Base-by-base conservation (phyloP, 2,888 invertebrate species). In the Saturnia pavonia region DNA sequence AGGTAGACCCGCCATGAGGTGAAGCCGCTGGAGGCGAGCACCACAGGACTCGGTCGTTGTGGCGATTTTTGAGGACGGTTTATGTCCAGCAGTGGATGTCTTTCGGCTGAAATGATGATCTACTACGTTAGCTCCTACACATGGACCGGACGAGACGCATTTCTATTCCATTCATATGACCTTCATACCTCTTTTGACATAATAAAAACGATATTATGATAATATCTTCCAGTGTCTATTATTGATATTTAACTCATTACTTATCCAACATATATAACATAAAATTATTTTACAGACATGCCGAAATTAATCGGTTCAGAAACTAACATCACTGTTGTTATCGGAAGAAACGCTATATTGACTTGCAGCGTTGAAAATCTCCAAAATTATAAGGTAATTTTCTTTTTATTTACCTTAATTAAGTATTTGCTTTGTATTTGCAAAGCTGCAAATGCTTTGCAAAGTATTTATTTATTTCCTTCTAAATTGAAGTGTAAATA, bases 281-380 rank as follows among this genome's bases (percentile, higher is more conserved):
- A 25, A 25, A 0, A 25, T 12, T 57, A 68, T 79, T 77, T 76
- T 73, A 67, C 86, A 91, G 91, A 88, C 77, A 83, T 78, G 43
- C 90, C 91, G 0, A 84, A 77, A 71, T 87, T 91, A 75, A 73
- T 88, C 67, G 86, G 86, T 1, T 74, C 73, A 14, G 86, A 86
- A 45, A 81, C 85, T 0, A 91, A 90, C 75, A 81, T 87, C 60
- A 90, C 91, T 0, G 89, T 88, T 40, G 88, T 91, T 0, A 82
- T 87, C 3, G 91, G 91, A 1, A 77, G 91, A 71, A 91, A 91
- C 69, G 89, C 90, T 7, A 84, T 85, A 1, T 84, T 91, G n/a
- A 84, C 83, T 16, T 91, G 91, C 74, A 84, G 80, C 75, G 88
- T 91, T 66, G 87, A 88, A 42, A 85, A 89, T 75, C 81, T 91